A percentile compares a stretch with the other conserved stretches of the same genome.
phyloP scores from a whole-genome alignment of 2,888 invertebrate genomes.

The Conchocele bisecta region DNA sequence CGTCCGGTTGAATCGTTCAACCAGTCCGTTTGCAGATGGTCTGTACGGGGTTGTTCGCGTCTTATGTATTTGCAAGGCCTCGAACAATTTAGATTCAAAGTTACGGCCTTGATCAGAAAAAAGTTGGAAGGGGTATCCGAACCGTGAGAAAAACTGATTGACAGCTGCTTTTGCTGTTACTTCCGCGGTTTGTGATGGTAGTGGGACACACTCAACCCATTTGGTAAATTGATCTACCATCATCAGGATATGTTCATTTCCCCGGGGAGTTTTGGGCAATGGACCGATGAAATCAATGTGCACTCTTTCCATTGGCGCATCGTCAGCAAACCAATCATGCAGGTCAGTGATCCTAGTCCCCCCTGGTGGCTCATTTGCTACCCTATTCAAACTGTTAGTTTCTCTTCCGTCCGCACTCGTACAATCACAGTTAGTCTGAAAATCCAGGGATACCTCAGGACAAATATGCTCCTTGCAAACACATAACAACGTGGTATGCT shows the following conservation, averaged over 20 bases:
- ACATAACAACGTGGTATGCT: no score
- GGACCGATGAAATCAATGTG: conserved; percentile 10
- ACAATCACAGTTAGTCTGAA: no score
- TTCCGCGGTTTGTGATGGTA: neutral
- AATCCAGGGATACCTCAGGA: no score
- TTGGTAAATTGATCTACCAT: conserved; percentile 25
- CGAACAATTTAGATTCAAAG: conserved; percentile 16
- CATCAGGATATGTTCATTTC: conserved; percentile 27
- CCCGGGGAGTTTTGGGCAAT: neutral
- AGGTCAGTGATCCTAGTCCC: no score
- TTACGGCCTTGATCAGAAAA: conserved; percentile 19
- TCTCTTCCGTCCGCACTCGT: no score
- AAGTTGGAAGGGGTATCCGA: conserved; percentile 7
- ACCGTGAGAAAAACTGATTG: conserved; percentile 20
- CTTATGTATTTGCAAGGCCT: conserved; percentile 13
- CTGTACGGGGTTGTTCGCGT: conserved; percentile 13
- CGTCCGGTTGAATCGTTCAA: conserved; percentile 10
- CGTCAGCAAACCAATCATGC: no score
- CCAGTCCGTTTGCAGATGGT: conserved; percentile 14
- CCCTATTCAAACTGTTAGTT: no score
- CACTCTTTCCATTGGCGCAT: conserved; percentile 23
- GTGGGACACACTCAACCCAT: neutral
- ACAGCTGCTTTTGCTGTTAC: conserved; percentile 16
- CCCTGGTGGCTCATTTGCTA: no score
- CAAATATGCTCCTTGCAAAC: no score